Conservation (phyloP, 2,113 vertebrate genomes). For the Onychostruthus taczanowskii region DNA sequence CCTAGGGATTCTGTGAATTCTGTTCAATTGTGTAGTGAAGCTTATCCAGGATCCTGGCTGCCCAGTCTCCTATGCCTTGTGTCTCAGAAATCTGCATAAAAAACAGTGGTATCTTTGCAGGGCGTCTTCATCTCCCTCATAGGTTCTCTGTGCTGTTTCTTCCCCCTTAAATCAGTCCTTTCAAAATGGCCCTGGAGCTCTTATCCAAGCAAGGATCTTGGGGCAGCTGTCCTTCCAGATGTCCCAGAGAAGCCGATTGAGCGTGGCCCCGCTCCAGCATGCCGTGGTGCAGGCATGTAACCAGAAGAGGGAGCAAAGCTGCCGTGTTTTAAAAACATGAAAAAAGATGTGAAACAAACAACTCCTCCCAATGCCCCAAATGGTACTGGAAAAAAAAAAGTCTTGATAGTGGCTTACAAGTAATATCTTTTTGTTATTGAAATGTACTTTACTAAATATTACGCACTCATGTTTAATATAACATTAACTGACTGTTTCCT, state of each 20-base stretch:
- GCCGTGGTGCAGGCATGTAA: not conserved
- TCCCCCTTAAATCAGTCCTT: not conserved
- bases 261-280: fast-evolving
- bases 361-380: not conserved
- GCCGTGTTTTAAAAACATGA: not conserved
- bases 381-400: not conserved
- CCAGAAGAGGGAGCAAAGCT: conserved; percentile 83
- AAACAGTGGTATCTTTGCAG: not conserved
- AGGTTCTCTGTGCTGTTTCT: not conserved
- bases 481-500: not conserved
- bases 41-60: not conserved
- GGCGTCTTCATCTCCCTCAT: fast-evolving
- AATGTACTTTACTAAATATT: not conserved
- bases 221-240: not conserved
- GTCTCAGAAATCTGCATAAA: not conserved
- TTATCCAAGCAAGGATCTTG: not conserved
- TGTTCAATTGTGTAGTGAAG: not conserved
- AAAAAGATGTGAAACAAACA: not conserved
- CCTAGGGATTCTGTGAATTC: not conserved
- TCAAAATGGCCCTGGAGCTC: not conserved
- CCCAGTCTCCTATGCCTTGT: not conserved
- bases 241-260: fast-evolving
- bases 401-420: not conserved
- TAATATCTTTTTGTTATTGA: not conserved
- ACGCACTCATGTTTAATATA: not conserved